Percentiles rank a stretch among this genome's conserved stretches.
Evolutionary conservation across 1,140 invertebrate genomes (phyloP).

Genomic region (Stratiolaelaps scimitus): DNA sequence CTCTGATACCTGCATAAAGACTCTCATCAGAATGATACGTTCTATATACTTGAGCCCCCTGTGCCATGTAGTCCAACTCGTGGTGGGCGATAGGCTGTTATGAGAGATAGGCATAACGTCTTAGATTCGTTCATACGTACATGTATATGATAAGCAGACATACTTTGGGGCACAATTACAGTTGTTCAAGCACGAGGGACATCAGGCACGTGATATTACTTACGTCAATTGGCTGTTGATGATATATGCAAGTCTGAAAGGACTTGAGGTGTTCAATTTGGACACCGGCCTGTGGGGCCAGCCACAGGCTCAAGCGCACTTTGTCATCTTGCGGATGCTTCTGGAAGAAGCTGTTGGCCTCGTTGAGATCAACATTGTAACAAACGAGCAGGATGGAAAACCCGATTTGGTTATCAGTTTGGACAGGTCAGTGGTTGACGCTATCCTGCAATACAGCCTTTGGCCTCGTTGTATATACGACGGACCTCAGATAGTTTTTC

Average conservation of each 20-base stretch:
- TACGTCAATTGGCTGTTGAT: constrained; percentile 89
- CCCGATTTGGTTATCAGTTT: constrained; percentile 63
- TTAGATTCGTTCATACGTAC: too few relatives aligned
- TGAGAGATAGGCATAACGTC: too few relatives aligned
- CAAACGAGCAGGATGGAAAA: constrained; percentile 53
- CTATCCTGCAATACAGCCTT: too few relatives aligned
- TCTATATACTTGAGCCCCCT: too few relatives aligned
- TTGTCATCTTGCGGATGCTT: constrained; percentile 70
- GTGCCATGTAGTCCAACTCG: too few relatives aligned
- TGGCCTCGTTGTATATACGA: too few relatives aligned
- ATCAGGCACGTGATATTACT: constrained; percentile 62
- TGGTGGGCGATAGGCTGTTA: too few relatives aligned
- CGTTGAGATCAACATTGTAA: constrained; percentile 56
- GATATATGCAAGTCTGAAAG: constrained; percentile 66
- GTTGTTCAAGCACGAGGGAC: constrained; percentile 47
- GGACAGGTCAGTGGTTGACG: constrained; percentile 4
- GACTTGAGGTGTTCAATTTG: constrained; percentile 82
- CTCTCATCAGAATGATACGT: too few relatives aligned
- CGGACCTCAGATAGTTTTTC: too few relatives aligned
- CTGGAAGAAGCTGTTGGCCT: constrained; percentile 70
- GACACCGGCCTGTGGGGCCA: constrained; percentile 70
- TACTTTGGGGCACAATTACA: too few relatives aligned
- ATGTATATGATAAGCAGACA: too few relatives aligned
- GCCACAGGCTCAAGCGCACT: constrained; percentile 75
- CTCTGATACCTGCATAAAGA: too few relatives aligned